Conservation (phyloP, 2,113 vertebrate species). For the Prolemur simus region DNA sequence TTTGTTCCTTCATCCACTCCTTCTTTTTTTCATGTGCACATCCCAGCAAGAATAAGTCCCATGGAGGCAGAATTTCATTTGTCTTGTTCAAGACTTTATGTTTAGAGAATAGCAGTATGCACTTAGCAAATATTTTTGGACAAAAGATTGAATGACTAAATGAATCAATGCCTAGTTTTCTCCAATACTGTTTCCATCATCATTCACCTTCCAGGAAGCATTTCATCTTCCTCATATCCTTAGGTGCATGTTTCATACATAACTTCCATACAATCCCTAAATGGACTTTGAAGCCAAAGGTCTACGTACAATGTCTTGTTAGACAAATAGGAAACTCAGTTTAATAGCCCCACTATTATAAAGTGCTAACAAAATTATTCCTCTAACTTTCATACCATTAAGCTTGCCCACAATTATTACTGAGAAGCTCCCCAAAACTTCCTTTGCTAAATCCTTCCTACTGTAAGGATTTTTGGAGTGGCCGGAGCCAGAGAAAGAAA, state of each 20-base stretch:
- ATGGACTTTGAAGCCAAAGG: not conserved
- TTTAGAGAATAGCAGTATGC: not conserved
- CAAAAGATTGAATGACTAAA: not conserved
- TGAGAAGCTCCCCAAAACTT: not conserved
- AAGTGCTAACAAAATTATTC: not conserved
- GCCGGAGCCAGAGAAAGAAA: no score
- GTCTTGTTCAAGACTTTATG: not conserved
- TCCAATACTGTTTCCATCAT: not conserved
- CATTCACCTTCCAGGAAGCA: not conserved
- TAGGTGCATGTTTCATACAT: not conserved
- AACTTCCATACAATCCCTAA: not conserved
- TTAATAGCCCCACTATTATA: not conserved
- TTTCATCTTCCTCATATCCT: not conserved
- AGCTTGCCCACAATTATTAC: not conserved
- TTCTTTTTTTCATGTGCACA: not conserved
- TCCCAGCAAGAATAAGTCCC: not conserved
- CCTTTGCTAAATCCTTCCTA: not conserved
- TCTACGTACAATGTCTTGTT: not conserved
- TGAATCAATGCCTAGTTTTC: not conserved
- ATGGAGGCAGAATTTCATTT: not conserved
- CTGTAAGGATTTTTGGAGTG: no score
- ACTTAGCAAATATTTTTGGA: not conserved
- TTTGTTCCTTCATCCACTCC: not conserved
- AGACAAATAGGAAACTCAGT: not conserved
- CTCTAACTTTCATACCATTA: not conserved